phyloP scores from a whole-genome alignment of 2,113 vertebrate genomes.

The Phasianus colchicus region DNA sequence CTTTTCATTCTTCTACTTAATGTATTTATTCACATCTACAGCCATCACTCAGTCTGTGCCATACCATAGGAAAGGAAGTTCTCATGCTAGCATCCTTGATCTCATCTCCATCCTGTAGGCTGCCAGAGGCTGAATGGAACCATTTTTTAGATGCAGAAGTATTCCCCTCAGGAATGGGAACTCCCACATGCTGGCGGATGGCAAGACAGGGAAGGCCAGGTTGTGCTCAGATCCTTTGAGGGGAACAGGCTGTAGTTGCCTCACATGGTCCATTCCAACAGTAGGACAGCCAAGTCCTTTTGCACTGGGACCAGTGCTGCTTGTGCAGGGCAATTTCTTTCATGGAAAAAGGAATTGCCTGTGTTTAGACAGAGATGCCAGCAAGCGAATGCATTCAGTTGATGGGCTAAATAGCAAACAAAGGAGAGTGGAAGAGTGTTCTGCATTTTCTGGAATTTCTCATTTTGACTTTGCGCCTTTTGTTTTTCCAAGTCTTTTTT shows the following conservation, averaged over 20 bases:
- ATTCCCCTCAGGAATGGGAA: neutral
- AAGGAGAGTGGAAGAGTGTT: neutral
- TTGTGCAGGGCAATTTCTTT: neutral
- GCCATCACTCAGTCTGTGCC: neutral
- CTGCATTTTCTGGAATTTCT: neutral
- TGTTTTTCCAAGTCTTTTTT: neutral
- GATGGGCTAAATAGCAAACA: neutral
- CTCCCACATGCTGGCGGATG: rapidly evolving
- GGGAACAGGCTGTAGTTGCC: neutral
- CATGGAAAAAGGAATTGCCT: neutral
- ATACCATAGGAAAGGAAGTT: neutral
- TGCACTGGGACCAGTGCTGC: neutral
- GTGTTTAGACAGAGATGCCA: neutral
- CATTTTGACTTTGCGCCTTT: neutral
- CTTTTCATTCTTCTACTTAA: neutral
- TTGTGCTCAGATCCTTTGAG: rapidly evolving
- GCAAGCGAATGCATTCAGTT: neutral
- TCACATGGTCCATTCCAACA: rapidly evolving
- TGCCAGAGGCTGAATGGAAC: neutral
- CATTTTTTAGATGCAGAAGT: neutral
- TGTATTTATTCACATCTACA: neutral
- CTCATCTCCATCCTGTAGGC: neutral
- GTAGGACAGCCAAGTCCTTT: neutral
- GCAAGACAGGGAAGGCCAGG: neutral
- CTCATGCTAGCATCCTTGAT: neutral